Evolutionary conservation across 1,140 invertebrate species (phyloP), one percentile per base, ranked within the genome.

Genomic region (Drosophila rhopaloa): DNA sequence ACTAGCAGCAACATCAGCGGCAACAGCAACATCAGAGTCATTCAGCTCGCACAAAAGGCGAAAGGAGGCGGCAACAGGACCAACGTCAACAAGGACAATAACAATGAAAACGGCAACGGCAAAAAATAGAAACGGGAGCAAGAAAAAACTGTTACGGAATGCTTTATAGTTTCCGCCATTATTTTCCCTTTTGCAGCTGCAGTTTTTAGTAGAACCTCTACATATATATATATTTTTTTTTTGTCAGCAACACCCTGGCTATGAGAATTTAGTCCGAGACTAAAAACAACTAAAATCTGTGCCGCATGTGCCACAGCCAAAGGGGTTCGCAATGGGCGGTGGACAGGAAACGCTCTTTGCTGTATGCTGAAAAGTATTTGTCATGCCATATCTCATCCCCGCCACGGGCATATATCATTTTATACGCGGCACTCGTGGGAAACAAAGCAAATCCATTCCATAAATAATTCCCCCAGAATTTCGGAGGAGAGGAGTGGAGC

Each of bases 151-250:
- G 59, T 76, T 70, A 58, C 71, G 82, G 66, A 86, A 86, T 82
- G 82, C 83, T 86, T 86, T 86, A 88, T 88, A 82, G 82, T 82
- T 86, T 88, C 68, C 76, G 63, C 60, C 48, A 72, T 62, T 79
- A 67, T 76, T 82, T 79, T 79, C 54, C 53, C 80, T 68, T 72
- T 76, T 83, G 51, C 63, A 55, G 68, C 48, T 66, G 58, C 37
- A 76, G 63, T 73, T 82, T 81, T 79, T 71, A 63, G 60, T 41
- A 67, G 61, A 81, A 75, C 57, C 60, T 61, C 46, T 82, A 41
- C 47, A n/a, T n/a, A 46, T 55, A 48, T 63, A 67, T 60, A 40
- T 47, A n/a, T 14, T 37, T 37, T 32, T 41, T 37, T 38, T 54
- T 40, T 35, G 40, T 32, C 2, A 27, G 40, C 16, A 55, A 63